Conservation (phyloP, 2,113 vertebrate genomes). For the Eclectus roratus region DNA sequence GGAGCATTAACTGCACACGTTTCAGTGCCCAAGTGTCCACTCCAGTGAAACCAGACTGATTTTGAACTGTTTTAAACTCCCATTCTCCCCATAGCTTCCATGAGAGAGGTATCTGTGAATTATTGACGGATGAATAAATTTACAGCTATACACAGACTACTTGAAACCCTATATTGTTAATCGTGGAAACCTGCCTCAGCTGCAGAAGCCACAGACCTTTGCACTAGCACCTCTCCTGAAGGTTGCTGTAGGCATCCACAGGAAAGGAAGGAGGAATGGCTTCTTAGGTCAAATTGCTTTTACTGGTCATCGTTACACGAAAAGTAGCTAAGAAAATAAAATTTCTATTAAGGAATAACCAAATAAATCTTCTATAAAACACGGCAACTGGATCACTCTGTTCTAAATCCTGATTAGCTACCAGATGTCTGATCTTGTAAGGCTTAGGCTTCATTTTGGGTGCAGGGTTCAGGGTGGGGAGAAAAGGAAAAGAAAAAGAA, state of each 20-base stretch:
- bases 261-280: neutral
- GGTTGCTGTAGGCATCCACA: neutral
- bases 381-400: neutral
- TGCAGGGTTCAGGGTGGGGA: neutral
- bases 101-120: neutral
- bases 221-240: neutral
- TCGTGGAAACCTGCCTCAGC: neutral
- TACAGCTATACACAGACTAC: neutral
- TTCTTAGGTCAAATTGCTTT: neutral
- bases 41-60: neutral
- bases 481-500: neutral
- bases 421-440: neutral
- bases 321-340: neutral
- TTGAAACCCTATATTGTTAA: neutral
- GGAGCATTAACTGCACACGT: neutral
- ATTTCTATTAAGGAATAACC: neutral
- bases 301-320: neutral
- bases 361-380: neutral
- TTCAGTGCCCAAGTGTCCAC: neutral
- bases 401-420: neutral
- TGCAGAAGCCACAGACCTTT: neutral
- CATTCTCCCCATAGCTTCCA: neutral
- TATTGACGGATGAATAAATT: constrained; percentile 18
- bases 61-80: neutral
- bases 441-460: neutral